Base-by-base conservation (phyloP, 2,888 invertebrate species). In the Acholoe squamosa region DNA sequence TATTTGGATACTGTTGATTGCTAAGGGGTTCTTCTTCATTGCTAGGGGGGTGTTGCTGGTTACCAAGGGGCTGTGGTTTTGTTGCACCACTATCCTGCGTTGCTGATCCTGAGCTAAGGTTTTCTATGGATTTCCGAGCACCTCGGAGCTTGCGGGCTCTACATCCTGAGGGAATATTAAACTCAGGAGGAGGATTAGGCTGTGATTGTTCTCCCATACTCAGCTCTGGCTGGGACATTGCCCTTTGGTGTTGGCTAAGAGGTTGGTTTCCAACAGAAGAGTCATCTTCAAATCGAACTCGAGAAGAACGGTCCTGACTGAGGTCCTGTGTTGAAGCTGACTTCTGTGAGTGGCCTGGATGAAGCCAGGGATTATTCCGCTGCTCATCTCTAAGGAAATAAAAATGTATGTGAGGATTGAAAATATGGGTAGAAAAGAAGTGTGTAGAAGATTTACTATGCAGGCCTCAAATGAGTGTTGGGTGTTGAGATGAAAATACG, bases 241-340 rank as follows among this genome's bases (percentile, higher is more conserved):
- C 67, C n/a, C 89, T 3, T n/a, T 76, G 34, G 0, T 34, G 31
- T 14, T 25, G 71, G 25, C 89, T 28, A 10, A 76, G 67, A 31
- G 84, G 51, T 43, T 51, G 84, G 16, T 51, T 25, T 0, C 28
- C 86, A 19, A 51, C 22, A 25, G 31, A 16, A 5, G 54, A n/a
- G 22, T 90, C 90, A 51, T 90, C 90, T 52, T 90, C 90, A 80
- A 90, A 90, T 0, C 84, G 80, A 12, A 90, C 90, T 28, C 80
- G 76, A 25, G 80, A 12, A 28, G n/a, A 12, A 0, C 89, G 34
- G n/a, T 67, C 34, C 76, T 34, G 10, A 19, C 51, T 67, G 34
- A 77, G 52, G 52, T 89, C 89, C n/a, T 34, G 51, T 7, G 52
- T 52, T 0, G 90, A 90, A 0, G 56, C 54, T 3, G 90, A 51